Evolutionary conservation across 2,113 vertebrate species (phyloP).

Genomic region (Dunckerocampus dactyliophorus): DNA sequence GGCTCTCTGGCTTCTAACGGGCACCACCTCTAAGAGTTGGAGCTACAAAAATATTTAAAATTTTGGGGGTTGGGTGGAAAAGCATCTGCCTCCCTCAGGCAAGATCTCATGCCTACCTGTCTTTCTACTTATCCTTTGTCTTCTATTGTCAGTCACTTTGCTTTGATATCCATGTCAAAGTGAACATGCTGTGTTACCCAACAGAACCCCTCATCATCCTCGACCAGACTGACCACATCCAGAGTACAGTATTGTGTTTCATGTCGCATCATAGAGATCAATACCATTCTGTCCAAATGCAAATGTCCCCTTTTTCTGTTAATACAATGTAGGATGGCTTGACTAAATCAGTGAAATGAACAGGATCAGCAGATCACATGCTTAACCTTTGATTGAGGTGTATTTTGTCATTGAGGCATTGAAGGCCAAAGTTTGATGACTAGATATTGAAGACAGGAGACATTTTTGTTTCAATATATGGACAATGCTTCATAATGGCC

Average conservation of each 20-base stretch:
- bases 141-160: constrained; percentile 9
- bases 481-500: too few relatives aligned
- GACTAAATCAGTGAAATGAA: background rate
- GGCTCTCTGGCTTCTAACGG: constrained; percentile 7
- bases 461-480: too few relatives aligned
- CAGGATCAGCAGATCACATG: background rate
- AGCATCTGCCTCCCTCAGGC: constrained; percentile 31
- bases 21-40: background rate
- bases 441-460: too few relatives aligned
- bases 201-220: background rate
- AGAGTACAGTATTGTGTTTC: background rate
- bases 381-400: background rate
- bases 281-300: background rate
- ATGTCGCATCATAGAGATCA: background rate
- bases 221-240: background rate
- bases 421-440: too few relatives aligned
- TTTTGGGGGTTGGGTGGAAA: constrained; percentile 12
- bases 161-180: constrained; percentile 3
- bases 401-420: too few relatives aligned
- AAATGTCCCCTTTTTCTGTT: background rate
- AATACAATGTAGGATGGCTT: background rate
- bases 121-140: constrained; percentile 28
- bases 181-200: constrained; percentile 3
- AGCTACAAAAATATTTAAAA: constrained; percentile 27
- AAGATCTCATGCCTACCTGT: constrained; percentile 34